Conservation (phyloP, 2,888 invertebrate species). For the Chalcosyrphus nemorum region DNA sequence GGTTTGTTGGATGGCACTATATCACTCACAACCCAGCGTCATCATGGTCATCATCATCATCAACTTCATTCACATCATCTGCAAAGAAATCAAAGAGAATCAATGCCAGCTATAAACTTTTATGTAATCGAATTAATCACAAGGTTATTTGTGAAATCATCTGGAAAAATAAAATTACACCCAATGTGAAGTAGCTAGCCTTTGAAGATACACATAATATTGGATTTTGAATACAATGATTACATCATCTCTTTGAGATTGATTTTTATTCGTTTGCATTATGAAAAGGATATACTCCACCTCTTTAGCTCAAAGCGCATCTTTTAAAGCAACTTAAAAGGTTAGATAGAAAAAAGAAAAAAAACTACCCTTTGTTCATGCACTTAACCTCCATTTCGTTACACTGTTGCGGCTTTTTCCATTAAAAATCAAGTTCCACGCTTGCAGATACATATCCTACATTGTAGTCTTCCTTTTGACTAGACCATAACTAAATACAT, state of each 20-base stretch:
- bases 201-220: constrained; percentile 2
- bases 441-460: neutral
- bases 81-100: constrained; percentile 45
- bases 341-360: no score
- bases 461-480: neutral
- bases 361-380: neutral
- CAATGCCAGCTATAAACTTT: constrained; percentile 43
- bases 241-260: no score
- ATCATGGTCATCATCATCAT: constrained; percentile 51
- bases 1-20: neutral
- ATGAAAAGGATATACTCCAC: no score
- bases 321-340: neutral
- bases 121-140: constrained; percentile 57
- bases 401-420: neutral
- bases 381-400: neutral
- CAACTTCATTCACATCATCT: constrained; percentile 42
- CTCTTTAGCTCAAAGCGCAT: neutral
- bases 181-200: constrained; percentile 17
- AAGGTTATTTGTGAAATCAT: constrained; percentile 54
- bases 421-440: neutral
- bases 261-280: neutral
- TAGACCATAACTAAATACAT: neutral
- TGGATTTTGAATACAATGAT: no score
- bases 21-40: constrained; percentile 32
- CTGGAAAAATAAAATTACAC: constrained; percentile 37